Percentiles rank a stretch among this genome's conserved stretches.
Conservation (phyloP, 2,113 vertebrate genomes). For the Crocuta crocuta region DNA sequence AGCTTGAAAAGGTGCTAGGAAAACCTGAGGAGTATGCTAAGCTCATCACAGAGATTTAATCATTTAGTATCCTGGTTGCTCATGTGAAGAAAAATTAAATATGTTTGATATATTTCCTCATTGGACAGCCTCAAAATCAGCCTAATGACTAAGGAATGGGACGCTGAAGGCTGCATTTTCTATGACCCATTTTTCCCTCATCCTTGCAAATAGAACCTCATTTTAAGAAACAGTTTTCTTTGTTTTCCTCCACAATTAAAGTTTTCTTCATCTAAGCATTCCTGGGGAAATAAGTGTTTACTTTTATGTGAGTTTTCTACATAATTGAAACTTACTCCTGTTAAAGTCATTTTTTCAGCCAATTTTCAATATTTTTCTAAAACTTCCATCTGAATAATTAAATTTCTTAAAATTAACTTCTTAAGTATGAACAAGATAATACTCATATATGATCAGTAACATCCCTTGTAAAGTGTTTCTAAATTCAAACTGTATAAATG, state of each 20-base stretch:
- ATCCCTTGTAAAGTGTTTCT: not conserved
- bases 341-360: not conserved
- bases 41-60: not conserved
- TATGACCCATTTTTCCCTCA: not conserved
- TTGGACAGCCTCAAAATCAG: not conserved
- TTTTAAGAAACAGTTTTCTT: not conserved
- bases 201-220: not conserved
- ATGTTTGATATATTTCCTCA: not conserved
- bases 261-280: conserved; percentile 29
- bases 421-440: conserved; percentile 20
- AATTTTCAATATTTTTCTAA: not conserved
- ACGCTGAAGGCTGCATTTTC: not conserved
- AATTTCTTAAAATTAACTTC: conserved; percentile 27
- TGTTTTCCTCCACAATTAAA: not conserved
- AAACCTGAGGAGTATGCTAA: not conserved
- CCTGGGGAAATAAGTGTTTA: conserved; percentile 31
- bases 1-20: not conserved
- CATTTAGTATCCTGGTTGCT: not conserved
- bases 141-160: not conserved
- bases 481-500: not conserved
- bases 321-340: not conserved
- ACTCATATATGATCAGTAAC: not conserved
- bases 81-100: not conserved
- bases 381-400: not conserved
- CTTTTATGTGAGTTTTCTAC: not conserved